Base-by-base conservation (phyloP, 2,888 invertebrate genomes). In the Agrilus cyanescens region DNA sequence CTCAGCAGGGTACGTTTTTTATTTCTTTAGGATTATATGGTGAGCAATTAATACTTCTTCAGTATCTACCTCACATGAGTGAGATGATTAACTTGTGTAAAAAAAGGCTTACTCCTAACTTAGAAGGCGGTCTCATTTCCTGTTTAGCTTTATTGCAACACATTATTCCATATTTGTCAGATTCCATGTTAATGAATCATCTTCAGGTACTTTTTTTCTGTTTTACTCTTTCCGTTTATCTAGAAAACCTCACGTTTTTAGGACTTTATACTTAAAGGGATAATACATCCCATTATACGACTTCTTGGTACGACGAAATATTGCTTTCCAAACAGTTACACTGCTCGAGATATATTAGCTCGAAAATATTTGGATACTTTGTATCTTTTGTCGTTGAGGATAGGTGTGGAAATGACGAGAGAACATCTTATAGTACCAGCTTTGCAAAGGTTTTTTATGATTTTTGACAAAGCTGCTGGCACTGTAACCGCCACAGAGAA, bases 41-140 rank as follows among this genome's bases (percentile, higher is more conserved):
- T 16, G 89, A 90, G 58, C 86, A 89, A 57, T 75, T 93, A 46
- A 83, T 93, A 57, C 72, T 91, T 50, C 71, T 86, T 52, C 94
- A 94, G 65, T 94, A 93, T 66, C 70, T 94, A 49, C 89, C 91
- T 0, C 90, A 91, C 60, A 84, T 89, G 70, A 82, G 83, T 25
- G 93, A 93, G 60, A 63, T 93, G 46, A 80, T 90, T 37, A 80
- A 82, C 2, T 74, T 87, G 12, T 88, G 88, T 53, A 80, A 85
- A 46, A 77, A 82, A 46, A 79, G 87, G 48, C 68, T 95, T 50
- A 90, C 90, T 0, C 69, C 78, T 3, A 86, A 85, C 58, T 71
- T 93, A 38, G 96, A 96, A 71, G 88, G 88, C 13, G 91, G 89
- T 4, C 73, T 91, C 5, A 81, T 93, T 32, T 89, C 90, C 1